Conservation (phyloP, 2,113 vertebrate genomes). For the Nycticorax nycticorax region DNA sequence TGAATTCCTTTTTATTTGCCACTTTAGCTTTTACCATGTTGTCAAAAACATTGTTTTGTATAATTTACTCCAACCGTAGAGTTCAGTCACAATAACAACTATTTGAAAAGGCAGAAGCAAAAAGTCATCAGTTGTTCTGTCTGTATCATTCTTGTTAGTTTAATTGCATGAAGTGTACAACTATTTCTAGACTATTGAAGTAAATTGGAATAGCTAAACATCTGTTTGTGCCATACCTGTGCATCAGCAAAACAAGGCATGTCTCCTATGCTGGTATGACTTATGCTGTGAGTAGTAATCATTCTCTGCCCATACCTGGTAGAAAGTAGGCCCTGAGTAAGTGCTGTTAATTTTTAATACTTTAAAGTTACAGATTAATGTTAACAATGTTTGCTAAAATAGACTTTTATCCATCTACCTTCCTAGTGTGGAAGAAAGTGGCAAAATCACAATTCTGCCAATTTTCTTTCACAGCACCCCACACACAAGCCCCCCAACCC, state of each 20-base stretch:
- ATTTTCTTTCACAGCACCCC: background rate
- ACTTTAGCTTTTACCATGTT: background rate
- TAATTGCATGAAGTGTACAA: background rate
- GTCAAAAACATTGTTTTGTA: background rate
- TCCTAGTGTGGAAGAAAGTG: background rate
- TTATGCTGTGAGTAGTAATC: background rate
- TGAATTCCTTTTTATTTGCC: background rate
- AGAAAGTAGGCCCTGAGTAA: background rate
- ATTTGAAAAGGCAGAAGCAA: background rate
- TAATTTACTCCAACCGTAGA: background rate
- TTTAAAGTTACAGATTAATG: background rate
- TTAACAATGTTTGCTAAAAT: background rate
- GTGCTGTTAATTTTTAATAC: background rate
- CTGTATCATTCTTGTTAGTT: background rate
- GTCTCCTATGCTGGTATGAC: background rate
- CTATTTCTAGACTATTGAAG: background rate
- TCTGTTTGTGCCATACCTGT: background rate
- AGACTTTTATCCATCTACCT: background rate
- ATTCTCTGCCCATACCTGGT: background rate
- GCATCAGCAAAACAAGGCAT: background rate
- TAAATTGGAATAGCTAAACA: background rate
- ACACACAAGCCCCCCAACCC: too few species aligned
- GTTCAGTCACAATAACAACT: background rate
- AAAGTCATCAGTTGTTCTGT: background rate
- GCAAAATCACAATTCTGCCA: background rate